These are phyloP conservation scores for Lumbricus terrestris DNA, from an alignment of 2,888 invertebrate genomes.

Conservation along the genomic window DNA sequence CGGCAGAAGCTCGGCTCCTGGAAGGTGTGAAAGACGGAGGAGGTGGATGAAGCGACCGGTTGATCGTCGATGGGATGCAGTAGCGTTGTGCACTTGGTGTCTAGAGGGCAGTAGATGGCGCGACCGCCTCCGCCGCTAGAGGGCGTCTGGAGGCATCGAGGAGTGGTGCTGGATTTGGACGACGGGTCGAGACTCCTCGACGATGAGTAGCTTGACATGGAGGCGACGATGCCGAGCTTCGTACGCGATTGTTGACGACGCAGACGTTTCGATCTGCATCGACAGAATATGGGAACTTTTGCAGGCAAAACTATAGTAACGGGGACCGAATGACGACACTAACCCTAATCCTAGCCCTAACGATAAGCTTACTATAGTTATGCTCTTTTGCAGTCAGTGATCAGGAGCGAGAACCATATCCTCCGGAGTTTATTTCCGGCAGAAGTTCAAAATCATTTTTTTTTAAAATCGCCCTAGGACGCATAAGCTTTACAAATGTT, in stretches of 20 bases:
- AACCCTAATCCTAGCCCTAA: no score
- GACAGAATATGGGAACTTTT: no score
- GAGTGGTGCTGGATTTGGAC: background rate
- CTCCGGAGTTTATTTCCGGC: no score
- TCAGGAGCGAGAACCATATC: no score
- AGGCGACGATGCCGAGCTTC: conserved; percentile 1
- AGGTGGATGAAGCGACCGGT: background rate
- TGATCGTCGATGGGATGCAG: background rate
- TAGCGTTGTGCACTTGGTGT: background rate
- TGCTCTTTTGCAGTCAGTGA: no score
- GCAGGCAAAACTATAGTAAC: no score
- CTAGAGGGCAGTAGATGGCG: background rate
- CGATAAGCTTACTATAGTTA: no score
- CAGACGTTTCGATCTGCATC: background rate
- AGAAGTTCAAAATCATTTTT: no score
- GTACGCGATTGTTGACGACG: background rate
- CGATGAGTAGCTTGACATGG: background rate
- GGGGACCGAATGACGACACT: no score
- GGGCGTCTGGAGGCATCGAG: background rate
- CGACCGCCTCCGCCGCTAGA: background rate
- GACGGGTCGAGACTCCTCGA: background rate
- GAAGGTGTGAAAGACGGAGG: conserved; percentile 5
- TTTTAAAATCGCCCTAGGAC: no score
- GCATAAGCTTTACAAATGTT: no score
- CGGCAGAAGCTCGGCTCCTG: background rate